Percentiles rank a stretch among this genome's conserved stretches.
phyloP scores from a whole-genome alignment of 2,888 invertebrate genomes.

The Hymenopus coronatus region DNA sequence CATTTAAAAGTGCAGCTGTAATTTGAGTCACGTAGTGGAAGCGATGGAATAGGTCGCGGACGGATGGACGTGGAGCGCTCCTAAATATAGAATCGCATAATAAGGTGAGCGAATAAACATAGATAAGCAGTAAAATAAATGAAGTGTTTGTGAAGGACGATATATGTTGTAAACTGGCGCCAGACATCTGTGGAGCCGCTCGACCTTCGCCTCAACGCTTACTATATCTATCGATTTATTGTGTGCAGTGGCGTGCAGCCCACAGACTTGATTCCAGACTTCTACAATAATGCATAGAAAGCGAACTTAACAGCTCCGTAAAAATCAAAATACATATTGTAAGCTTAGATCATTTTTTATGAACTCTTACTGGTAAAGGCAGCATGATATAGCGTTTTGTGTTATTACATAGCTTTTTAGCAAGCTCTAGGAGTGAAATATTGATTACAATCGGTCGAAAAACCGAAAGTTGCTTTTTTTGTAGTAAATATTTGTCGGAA shows the following conservation, averaged over 20 bases:
- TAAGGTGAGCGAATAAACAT: neutral
- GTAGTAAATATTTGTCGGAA: too few species aligned
- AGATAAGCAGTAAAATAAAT: neutral
- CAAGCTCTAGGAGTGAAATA: too few species aligned
- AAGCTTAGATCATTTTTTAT: too few species aligned
- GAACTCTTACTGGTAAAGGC: too few species aligned
- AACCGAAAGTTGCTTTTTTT: too few species aligned
- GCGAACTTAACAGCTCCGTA: neutral
- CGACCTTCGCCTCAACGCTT: neutral
- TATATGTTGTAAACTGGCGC: slow-evolving; percentile 13
- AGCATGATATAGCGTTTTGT: too few species aligned
- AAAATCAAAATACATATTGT: too few species aligned
- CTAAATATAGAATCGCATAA: neutral
- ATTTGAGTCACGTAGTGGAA: neutral
- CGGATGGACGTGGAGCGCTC: neutral
- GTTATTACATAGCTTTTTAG: too few species aligned
- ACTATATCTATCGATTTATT: slow-evolving; percentile 16
- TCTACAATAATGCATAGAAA: neutral
- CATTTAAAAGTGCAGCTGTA: neutral
- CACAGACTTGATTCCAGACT: neutral
- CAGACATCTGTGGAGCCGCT: slow-evolving; percentile 2
- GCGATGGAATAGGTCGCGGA: neutral
- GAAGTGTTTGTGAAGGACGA: neutral
- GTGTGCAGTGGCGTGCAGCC: neutral
- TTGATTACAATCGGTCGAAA: too few species aligned